Evolutionary conservation across 1,140 invertebrate genomes (phyloP), one percentile per base, ranked within the genome.

Genomic region (Cotesia typhae): DNA sequence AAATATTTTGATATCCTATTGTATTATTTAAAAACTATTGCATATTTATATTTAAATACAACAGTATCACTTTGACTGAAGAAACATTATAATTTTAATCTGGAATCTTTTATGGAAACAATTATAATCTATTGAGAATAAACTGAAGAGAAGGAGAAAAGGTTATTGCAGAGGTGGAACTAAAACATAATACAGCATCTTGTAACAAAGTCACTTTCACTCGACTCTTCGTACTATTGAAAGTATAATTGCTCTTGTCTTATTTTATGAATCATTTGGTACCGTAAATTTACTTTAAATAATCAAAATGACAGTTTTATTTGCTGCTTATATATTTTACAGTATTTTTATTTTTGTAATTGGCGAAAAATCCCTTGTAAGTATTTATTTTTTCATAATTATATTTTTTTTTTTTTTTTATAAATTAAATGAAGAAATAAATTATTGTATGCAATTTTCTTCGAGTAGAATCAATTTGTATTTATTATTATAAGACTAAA

Each of bases 171-270:
- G 59, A 63, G 59, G 28, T 36, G 47, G 47, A 3, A 12, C 35
- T 20, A 55, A 70, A 9, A 41, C 17, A 51, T 17, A 52, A n/a
- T 52, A 35, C 10, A 14, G 69, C 38, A 74, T 77, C 55, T 20
- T 71, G 71, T 77, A 28, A 71, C 67, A 57, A 17, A 9, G 9
- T 76, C 74, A 76, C 76, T 77, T 77, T 77, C 76, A 77, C 76
- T 77, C 73, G 51, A 59, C 67, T 65, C 60, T 75, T 76, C 72
- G 71, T 59, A 61, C 57, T 36, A 64, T 61, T 36, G 60, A 5
- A 61, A 35, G 71, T 70, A 51, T 20, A 28, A 28, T 51, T 57
- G 51, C 37, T 66, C 55, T 9, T 35, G 35, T 52, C 57, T 57
- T 51, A 51, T 20, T 38, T 63, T 1, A 51, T 35, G 51, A 65